These are phyloP conservation scores for Ginglymostoma cirratum DNA, from an alignment of 2,113 vertebrate genomes.

Conservation along the genomic window DNA sequence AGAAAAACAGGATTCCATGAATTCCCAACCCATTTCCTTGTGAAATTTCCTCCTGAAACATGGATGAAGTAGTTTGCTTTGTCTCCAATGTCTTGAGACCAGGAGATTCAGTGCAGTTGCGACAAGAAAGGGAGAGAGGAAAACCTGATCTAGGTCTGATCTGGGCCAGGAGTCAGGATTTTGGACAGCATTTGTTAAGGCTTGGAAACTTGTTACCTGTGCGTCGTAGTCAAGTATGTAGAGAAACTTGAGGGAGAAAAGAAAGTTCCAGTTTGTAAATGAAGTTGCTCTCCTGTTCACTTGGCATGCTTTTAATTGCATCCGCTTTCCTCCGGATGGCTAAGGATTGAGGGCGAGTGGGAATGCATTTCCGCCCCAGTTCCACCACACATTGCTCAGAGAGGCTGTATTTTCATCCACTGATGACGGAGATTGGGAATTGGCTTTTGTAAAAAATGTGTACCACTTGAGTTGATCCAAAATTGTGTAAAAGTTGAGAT, in stretches of 20 bases:
- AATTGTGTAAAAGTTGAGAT: background rate
- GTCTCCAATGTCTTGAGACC: background rate
- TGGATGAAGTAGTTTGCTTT: no score
- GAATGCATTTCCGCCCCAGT: background rate
- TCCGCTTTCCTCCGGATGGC: background rate
- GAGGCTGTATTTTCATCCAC: background rate
- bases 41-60: background rate
- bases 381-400: background rate
- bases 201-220: background rate
- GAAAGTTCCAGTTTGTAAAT: background rate
- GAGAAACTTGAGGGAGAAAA: background rate
- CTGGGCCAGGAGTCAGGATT: background rate
- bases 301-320: background rate
- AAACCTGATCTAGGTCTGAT: no score
- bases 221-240: no score
- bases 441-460: background rate
- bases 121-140: background rate
- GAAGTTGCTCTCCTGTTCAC: background rate
- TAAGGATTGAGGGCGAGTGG: no score
- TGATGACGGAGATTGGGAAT: background rate
- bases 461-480: background rate
- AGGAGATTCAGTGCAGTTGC: background rate
- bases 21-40: background rate
- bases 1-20: background rate
- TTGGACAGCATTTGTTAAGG: background rate